Evolutionary conservation across 1,140 invertebrate species (phyloP), one percentile per base, ranked within the genome.

Genomic region (Anastrepha ludens): DNA sequence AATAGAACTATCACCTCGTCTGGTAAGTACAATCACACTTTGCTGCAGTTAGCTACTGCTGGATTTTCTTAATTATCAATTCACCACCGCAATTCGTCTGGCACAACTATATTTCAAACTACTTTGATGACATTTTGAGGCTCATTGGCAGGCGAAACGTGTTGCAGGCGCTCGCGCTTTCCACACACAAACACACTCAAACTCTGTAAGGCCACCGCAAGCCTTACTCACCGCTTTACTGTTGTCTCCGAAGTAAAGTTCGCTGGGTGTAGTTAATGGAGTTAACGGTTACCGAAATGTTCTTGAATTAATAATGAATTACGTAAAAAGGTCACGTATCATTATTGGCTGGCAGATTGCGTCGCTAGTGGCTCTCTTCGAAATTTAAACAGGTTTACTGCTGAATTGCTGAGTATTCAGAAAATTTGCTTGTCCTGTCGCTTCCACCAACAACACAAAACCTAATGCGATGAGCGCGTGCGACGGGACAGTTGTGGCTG

Each of bases 271-370:
- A 20, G 29, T 85, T 85, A 13, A 70, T 55, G 47, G 41, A 44
- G 47, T 62, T 62, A 58, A 81, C 70, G 13, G n/a, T 58, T 47
- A n/a, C 62, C 41, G 58, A 81, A 60, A 62, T 58, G 47, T 85
- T 60, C 74, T 87, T 62, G 86, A 74, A 88, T 88, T 87, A 87
- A 67, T 88, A 87, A 85, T 87, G 74, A 50, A 88, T 67, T 88
- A 85, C 85, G 67, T 86, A 62, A 65, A 87, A 88, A 39, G 88
- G 88, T 88, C 88, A 88, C 88, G 88, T 88, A 87, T 65, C 20
- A 47, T 59, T 88, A 86, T 64, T 86, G 85, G 85, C 85, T 62
- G 39, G 29, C 59, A 58, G 20, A 86, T 39, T 55, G 67, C 67
- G 39, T 74, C 81, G 59, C 9, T 17, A 41, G 20, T n/a, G 58